phyloP scores from a whole-genome alignment of 1,140 invertebrate genomes.

The Laupala kohalensis region DNA sequence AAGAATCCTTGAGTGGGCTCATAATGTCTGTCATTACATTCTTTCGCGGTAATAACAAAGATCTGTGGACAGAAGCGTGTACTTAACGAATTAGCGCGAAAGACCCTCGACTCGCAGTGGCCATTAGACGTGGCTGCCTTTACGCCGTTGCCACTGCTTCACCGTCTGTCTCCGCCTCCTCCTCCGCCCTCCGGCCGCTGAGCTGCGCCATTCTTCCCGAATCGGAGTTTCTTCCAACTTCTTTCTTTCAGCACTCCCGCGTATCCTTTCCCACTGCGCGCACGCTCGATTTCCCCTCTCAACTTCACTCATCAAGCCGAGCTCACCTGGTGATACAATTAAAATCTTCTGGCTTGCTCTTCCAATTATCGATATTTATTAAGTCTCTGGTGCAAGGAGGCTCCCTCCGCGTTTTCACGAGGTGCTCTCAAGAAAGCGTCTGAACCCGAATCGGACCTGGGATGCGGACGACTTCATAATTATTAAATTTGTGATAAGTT shows the following conservation, averaged over 20 bases:
- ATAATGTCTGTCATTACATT: background rate
- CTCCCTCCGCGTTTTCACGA: background rate
- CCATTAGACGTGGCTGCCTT: background rate
- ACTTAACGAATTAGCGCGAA: background rate
- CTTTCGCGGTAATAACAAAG: background rate
- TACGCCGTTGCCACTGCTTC: no score
- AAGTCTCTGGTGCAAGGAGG: background rate
- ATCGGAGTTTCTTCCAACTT: background rate
- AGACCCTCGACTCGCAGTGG: background rate
- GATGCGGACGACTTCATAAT: background rate
- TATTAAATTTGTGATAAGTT: constrained; percentile 9
- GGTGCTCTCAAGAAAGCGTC: no score
- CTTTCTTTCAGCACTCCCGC: background rate
- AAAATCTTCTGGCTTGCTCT: background rate
- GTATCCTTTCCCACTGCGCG: background rate
- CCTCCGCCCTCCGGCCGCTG: no score
- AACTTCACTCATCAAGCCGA: background rate
- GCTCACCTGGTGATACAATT: background rate
- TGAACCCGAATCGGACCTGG: background rate
- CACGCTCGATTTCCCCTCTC: background rate
- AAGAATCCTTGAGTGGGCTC: background rate
- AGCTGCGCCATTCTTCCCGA: no score
- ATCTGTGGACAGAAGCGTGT: background rate
- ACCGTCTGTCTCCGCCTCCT: no score
- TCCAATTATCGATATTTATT: background rate